Evolutionary conservation across 1,140 invertebrate genomes (phyloP).

Genomic region (Diplogasteroides magnus): DNA sequence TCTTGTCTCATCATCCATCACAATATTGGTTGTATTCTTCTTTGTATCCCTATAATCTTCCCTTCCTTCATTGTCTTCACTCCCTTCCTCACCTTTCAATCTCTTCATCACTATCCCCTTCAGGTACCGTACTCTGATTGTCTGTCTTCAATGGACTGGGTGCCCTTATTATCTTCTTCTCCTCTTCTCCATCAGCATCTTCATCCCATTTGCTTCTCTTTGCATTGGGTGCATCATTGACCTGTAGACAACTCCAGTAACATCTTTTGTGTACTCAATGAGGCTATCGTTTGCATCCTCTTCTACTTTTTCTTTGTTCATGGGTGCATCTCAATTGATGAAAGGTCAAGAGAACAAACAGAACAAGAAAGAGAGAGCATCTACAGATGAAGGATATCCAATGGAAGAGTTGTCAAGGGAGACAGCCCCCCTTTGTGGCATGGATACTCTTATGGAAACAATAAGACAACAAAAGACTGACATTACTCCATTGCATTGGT

Average conservation of each 20-base stretch:
- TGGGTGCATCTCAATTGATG: conserved; percentile 3
- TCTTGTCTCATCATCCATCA: conserved; percentile 41
- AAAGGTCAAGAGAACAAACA: neutral
- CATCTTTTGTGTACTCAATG: neutral
- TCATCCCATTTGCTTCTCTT: conserved; percentile 1
- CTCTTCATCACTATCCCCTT: conserved; percentile 7
- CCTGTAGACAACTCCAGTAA: conserved; percentile 1
- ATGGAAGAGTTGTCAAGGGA: conserved; percentile 3
- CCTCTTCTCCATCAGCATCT: conserved; percentile 1
- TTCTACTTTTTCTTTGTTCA: neutral
- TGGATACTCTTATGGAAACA: too few species aligned
- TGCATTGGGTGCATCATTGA: conserved; percentile 6
- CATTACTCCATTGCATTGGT: conserved; percentile 7
- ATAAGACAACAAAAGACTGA: too few species aligned
- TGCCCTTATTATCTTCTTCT: conserved; percentile 9
- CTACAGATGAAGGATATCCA: conserved; percentile 1
- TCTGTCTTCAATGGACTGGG: conserved; percentile 11
- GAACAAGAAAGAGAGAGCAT: neutral
- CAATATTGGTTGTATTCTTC: conserved; percentile 5
- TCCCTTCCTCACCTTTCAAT: conserved; percentile 7
- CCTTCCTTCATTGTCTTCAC: conserved; percentile 12
- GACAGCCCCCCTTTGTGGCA: neutral
- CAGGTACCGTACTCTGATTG: conserved; percentile 4
- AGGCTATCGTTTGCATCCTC: conserved; percentile 24
- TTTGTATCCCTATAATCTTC: conserved; percentile 33